Conservation (phyloP, 2,113 vertebrate species). For the Anhinga rufa region DNA sequence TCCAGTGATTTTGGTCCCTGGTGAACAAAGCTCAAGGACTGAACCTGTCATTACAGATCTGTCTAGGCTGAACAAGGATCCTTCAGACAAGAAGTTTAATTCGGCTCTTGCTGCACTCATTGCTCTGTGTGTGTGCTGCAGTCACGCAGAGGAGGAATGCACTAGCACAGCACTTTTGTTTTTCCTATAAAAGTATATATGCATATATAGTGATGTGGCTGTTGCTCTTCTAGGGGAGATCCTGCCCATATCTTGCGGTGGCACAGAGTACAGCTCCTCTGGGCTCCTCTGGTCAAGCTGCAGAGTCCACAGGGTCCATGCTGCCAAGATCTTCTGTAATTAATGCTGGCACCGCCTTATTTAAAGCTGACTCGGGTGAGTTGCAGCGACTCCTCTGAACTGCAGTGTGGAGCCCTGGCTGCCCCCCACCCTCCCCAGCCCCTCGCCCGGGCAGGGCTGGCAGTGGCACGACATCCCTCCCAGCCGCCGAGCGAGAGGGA, state of each 20-base stretch:
- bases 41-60: background rate
- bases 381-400: background rate
- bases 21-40: background rate
- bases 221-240: background rate
- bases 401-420: background rate
- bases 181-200: background rate
- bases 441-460: background rate
- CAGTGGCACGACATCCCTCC: background rate
- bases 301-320: fast-evolving
- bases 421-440: background rate
- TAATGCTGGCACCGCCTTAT: background rate
- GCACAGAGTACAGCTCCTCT: background rate
- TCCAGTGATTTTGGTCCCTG: background rate
- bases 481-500: background rate
- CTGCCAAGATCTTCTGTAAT: background rate
- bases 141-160: background rate
- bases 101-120: fast-evolving
- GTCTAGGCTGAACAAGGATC: background rate
- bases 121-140: background rate
- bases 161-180: background rate
- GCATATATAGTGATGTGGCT: background rate
- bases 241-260: background rate
- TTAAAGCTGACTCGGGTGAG: background rate
- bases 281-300: background rate
- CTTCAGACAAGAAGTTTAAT: background rate